Evolutionary conservation across 2,888 invertebrate genomes (phyloP), one percentile per base, ranked within the genome.

Genomic region (Resseliella maxima): DNA sequence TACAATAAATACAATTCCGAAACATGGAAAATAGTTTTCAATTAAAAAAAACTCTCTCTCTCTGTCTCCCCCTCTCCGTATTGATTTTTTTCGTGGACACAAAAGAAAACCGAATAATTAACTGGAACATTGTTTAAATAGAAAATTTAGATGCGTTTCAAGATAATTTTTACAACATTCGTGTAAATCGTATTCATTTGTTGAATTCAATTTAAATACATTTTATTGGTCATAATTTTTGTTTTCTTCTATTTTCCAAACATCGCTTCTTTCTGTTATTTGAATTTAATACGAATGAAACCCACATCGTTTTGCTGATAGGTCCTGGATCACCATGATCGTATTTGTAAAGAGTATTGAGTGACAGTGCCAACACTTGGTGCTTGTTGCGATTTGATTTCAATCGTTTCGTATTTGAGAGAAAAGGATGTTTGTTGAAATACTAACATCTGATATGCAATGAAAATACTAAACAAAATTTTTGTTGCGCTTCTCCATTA

Each of bases 151-250:
- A 50, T 15, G 46, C 46, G 18, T 8, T 8, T 50, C 18, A 18
- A 50, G 18, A 15, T 50, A 50, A 8, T 1, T 15, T 8, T 50
- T 18, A 2, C 46, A 2, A 15, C 2, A 18, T 50, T 50, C 5
- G 41, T 41, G 6, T 41, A 41, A 15, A 31, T 35, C 31, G 2
- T 72, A 15, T 18, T 72, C 72, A 72, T 72, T 31, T 72, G n/a
- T 0, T 72, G 72, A 15, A 72, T 31, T 72, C 72, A 31, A 72
- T 72, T 72, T 72, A 72, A 72, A 72, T 72, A 27, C 0, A 72
- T 12, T 31, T 72, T 72, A 31, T 72, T 72, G 72, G 27, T 72
- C 15, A 35, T 31, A 72, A 72, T 35, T 72, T 27, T 72, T 31
- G 6, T 31, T 72, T 10, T 15, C 31, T 72, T 72, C 72, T 72